Evolutionary conservation across 2,113 vertebrate species (phyloP).

Genomic region (Cyphomyrus plagiostoma): DNA sequence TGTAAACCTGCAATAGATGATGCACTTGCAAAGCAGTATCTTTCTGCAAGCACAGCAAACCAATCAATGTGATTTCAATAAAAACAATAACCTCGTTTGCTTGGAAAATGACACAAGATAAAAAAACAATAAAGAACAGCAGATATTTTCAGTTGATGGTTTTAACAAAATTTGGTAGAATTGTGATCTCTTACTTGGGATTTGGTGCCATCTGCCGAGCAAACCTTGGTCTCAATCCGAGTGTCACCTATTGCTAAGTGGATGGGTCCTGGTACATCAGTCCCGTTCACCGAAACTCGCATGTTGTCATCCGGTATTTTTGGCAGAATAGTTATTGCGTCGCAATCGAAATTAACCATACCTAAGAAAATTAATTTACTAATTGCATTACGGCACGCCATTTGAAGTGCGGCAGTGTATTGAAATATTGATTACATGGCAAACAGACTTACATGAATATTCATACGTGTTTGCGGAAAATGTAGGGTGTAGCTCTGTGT

Average conservation of each 20-base stretch:
- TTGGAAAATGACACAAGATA: background rate
- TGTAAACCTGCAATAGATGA: constrained; percentile 42
- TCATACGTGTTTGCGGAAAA: constrained; percentile 41
- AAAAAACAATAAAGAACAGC: background rate
- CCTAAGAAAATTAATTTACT: constrained; percentile 28
- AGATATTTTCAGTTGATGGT: background rate
- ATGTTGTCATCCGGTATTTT: constrained; percentile 41
- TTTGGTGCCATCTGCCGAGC: constrained; percentile 59
- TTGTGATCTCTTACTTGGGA: constrained; percentile 41
- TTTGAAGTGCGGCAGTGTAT: background rate
- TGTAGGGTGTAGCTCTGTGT: constrained; percentile 35
- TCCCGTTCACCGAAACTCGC: constrained; percentile 38
- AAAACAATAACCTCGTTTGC: background rate
- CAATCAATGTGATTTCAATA: background rate
- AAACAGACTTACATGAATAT: constrained; percentile 44
- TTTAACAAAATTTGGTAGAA: background rate
- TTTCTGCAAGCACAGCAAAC: background rate
- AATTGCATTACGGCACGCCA: constrained; percentile 3
- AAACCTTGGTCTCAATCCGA: constrained; percentile 42
- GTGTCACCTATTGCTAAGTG: constrained; percentile 47
- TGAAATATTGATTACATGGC: background rate
- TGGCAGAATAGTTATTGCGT: constrained; percentile 34
- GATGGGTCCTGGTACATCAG: constrained; percentile 23
- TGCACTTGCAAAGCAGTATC: background rate
- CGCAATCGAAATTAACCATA: constrained; percentile 40